Evolutionary conservation across 2,888 invertebrate species (phyloP).

Genomic region (Polylopha cassiicola): DNA sequence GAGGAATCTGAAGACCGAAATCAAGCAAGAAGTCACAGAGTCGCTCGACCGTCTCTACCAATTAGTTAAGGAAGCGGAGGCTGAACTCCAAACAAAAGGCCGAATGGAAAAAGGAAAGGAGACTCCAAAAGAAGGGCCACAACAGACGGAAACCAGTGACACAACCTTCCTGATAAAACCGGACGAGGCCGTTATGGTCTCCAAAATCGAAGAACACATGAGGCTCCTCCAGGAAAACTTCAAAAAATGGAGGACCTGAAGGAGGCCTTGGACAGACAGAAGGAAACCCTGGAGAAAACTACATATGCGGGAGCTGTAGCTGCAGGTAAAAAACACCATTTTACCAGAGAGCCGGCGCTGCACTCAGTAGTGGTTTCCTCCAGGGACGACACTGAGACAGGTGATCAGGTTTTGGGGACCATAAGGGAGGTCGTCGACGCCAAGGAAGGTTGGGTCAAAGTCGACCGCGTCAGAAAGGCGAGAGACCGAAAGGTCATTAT

Average conservation of each 20-base stretch:
- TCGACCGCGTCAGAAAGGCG: constrained; percentile 18
- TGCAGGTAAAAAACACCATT: no score
- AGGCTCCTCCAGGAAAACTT: background rate
- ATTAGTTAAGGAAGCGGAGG: constrained; percentile 13
- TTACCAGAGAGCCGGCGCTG: background rate
- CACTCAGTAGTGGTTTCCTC: constrained; percentile 11
- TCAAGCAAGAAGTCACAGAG: constrained; percentile 2
- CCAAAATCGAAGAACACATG: background rate
- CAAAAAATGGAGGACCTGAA: background rate
- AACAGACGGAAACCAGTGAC: no score
- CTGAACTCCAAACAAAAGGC: background rate
- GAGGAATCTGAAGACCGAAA: constrained; percentile 14
- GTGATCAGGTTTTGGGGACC: constrained; percentile 10
- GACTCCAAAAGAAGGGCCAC: no score
- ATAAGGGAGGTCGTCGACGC: constrained; percentile 12
- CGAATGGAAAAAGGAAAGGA: background rate
- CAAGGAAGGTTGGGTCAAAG: constrained; percentile 8
- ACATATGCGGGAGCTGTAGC: background rate
- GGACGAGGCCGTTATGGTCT: no score
- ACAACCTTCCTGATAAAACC: background rate
- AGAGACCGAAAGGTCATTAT: constrained; percentile 18
- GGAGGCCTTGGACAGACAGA: background rate
- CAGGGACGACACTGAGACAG: constrained; percentile 4
- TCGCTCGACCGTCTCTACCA: constrained; percentile 10
- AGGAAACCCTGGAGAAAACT: background rate